A percentile compares a stretch with the other conserved stretches of the same genome.
These are phyloP conservation scores for Dallia pectoralis DNA, from an alignment of 2,797 vertebrate species.

Conservation along the genomic window DNA sequence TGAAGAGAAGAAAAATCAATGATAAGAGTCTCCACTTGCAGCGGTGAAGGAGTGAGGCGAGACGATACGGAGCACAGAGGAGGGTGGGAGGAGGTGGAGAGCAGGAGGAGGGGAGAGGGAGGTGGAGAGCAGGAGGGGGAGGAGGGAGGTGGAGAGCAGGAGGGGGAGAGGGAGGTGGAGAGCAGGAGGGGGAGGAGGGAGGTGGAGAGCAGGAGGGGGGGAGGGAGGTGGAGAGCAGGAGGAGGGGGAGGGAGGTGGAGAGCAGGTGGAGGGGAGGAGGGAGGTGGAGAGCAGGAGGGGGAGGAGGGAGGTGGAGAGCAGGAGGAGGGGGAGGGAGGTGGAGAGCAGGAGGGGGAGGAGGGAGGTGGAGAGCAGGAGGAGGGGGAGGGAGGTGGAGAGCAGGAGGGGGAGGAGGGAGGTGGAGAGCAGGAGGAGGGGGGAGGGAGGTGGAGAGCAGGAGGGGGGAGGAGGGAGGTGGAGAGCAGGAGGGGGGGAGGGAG, in stretches of 20 bases:
- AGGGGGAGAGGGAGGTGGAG: constrained; percentile 30
- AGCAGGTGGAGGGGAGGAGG: too few species aligned
- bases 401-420: too few species aligned
- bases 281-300: too few species aligned
- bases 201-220: too few species aligned
- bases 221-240: too few species aligned
- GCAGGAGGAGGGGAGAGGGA: background rate
- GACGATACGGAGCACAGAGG: constrained; percentile 53
- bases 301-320: constrained; percentile 47
- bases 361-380: too few species aligned
- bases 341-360: too few species aligned
- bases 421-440: constrained; percentile 32
- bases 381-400: background rate
- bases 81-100: background rate
- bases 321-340: constrained; percentile 12
- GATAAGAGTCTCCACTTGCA: constrained; percentile 10
- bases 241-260: background rate
- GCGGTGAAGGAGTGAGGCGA: constrained; percentile 33
- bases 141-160: background rate
- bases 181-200: constrained; percentile 29
- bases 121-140: background rate
- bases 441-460: constrained; percentile 51
- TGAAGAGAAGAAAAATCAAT: constrained; percentile 45
- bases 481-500: too few species aligned
- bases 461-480: background rate